Conservation (phyloP, 2,797 vertebrate genomes). For the Acestrorhynchus altus region DNA sequence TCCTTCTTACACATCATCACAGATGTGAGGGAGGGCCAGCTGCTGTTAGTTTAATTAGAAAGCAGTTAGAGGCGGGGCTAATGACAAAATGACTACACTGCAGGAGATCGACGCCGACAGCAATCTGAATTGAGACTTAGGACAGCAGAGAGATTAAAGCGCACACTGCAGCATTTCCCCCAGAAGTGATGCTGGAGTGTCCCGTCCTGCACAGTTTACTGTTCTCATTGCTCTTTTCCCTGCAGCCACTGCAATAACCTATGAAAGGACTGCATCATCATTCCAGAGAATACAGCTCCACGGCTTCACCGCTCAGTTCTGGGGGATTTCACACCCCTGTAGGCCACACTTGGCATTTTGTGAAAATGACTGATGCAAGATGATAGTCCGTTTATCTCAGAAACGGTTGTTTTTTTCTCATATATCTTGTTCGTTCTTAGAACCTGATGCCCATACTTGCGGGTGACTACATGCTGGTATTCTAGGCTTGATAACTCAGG, state of each 20-base stretch:
- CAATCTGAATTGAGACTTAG: background rate
- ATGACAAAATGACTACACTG: slow-evolving; percentile 8
- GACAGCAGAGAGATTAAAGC: background rate
- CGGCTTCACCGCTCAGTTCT: too few species aligned
- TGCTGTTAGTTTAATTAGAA: slow-evolving; percentile 52
- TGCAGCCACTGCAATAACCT: background rate
- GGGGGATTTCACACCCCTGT: too few species aligned
- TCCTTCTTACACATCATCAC: background rate
- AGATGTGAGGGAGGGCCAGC: slow-evolving; percentile 41
- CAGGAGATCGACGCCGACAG: slow-evolving; percentile 9
- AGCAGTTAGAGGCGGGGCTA: slow-evolving; percentile 1
- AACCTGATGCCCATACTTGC: too few species aligned
- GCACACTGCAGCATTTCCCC: background rate
- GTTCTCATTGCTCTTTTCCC: background rate
- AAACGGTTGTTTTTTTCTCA: too few species aligned
- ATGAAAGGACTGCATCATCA: background rate
- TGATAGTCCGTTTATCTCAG: too few species aligned
- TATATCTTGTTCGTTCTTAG: too few species aligned
- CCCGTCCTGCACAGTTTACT: background rate
- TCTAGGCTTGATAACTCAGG: too few species aligned
- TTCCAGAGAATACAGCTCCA: too few species aligned
- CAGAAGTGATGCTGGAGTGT: background rate
- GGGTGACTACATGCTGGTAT: too few species aligned
- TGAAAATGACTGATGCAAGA: too few species aligned
- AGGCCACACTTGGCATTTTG: too few species aligned